phyloP scores from a whole-genome alignment of 2,113 vertebrate genomes.

The Pipra filicauda region DNA sequence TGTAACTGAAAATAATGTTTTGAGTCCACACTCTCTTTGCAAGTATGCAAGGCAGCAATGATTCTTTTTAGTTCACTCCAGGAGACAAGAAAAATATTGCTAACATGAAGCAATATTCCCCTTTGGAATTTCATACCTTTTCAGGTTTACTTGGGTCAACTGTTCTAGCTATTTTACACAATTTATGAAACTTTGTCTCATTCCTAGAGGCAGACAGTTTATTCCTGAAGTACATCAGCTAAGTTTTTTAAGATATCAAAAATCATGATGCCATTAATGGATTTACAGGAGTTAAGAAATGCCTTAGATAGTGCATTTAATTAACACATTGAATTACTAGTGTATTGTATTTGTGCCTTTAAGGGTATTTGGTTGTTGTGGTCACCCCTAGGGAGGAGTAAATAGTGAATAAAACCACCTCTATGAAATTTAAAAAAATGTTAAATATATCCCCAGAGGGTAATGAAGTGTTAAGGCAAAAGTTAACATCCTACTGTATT shows the following conservation, averaged over 20 bases:
- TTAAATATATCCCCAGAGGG: constrained; percentile 10
- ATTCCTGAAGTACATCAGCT: background rate
- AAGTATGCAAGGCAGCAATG: background rate
- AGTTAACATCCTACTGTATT: background rate
- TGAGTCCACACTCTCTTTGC: background rate
- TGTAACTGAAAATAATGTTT: background rate
- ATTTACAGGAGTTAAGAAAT: background rate
- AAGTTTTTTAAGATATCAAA: background rate
- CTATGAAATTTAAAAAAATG: constrained; percentile 33
- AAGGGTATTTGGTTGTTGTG: background rate
- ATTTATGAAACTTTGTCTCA: background rate
- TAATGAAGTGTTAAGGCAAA: constrained; percentile 16
- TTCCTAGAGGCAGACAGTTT: background rate
- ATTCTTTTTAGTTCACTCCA: background rate
- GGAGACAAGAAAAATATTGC: background rate
- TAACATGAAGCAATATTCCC: background rate
- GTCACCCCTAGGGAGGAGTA: background rate
- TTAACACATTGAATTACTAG: background rate
- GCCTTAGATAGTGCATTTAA: background rate
- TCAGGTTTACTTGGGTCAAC: background rate
- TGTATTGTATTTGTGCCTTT: background rate
- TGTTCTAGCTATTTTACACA: background rate
- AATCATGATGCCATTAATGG: background rate
- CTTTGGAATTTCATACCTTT: background rate
- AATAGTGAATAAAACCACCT: background rate